Evolutionary conservation across 2,113 vertebrate genomes (phyloP).

Genomic region (Calyptomena viridis): DNA sequence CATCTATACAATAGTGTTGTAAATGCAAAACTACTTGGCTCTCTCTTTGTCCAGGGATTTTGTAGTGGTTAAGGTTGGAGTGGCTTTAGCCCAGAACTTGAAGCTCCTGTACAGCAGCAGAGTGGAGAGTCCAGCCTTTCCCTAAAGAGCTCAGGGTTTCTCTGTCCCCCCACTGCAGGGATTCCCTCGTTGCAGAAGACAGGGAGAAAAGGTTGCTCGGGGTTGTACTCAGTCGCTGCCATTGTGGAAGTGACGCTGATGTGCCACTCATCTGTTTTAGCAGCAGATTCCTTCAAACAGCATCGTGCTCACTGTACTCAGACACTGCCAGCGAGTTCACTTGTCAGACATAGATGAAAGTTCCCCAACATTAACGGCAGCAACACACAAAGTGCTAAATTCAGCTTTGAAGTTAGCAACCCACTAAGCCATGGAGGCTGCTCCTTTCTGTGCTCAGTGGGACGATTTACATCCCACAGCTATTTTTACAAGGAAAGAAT

Average conservation of each 20-base stretch:
- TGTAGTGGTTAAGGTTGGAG: accelerated
- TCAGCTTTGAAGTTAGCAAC: conserved; percentile 45
- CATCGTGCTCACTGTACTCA: background rate
- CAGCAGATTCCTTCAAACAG: background rate
- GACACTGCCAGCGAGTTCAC: accelerated
- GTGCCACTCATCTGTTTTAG: background rate
- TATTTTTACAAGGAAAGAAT: conserved; percentile 18
- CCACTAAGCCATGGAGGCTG: conserved; percentile 12
- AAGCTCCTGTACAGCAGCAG: background rate
- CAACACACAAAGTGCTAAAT: background rate
- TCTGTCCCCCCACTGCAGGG: accelerated
- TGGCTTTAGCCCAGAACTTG: background rate
- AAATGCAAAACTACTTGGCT: background rate
- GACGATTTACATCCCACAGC: conserved; percentile 8
- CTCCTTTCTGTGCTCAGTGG: conserved; percentile 17
- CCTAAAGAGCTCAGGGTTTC: background rate
- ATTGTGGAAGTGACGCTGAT: background rate
- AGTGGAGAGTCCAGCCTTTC: background rate
- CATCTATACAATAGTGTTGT: background rate
- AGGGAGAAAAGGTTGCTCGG: background rate
- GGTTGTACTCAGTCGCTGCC: background rate
- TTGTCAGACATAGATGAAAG: background rate
- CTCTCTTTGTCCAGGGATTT: background rate
- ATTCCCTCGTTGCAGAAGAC: background rate
- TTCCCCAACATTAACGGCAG: background rate